Evolutionary conservation across 92 coral and sea anemone species (phyloP).

Genomic region (Porites lobata): DNA sequence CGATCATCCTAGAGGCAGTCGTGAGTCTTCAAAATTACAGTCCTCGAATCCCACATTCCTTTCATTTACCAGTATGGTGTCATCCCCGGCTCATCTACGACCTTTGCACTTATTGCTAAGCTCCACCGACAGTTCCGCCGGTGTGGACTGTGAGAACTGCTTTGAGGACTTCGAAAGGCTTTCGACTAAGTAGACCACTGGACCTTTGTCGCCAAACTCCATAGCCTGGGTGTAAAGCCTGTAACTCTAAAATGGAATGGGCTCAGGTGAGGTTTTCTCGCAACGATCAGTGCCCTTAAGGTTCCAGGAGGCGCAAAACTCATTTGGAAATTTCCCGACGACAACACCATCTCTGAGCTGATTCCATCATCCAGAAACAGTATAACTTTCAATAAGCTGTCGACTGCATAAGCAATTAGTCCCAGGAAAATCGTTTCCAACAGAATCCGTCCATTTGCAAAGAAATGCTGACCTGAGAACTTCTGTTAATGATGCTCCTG

Average conservation of each 20-base stretch:
- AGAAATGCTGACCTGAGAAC: conserved; percentile 44
- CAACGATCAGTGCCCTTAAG: conserved; percentile 39
- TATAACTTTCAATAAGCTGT: conserved; percentile 34
- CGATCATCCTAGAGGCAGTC: conserved; percentile 44
- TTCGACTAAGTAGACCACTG: conserved; percentile 68
- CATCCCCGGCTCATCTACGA: conserved; percentile 57
- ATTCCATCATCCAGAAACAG: conserved; percentile 31
- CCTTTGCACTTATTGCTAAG: conserved; percentile 58
- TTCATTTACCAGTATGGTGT: conserved; percentile 52
- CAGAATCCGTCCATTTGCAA: conserved; percentile 64
- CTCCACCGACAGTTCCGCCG: conserved; percentile 23
- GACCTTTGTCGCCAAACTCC: conserved; percentile 48
- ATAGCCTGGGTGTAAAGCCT: conserved; percentile 49
- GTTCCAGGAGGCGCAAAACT: no score
- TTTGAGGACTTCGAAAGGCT: conserved; percentile 43
- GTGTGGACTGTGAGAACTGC: conserved; percentile 35
- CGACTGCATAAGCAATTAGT: conserved; percentile 53
- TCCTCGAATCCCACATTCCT: conserved; percentile 23
- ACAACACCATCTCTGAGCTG: not conserved
- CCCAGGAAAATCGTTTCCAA: conserved; percentile 60
- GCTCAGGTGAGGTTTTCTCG: conserved; percentile 28
- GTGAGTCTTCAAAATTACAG: conserved; percentile 28
- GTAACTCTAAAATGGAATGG: conserved; percentile 42
- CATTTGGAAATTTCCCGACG: not conserved
- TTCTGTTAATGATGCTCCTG: no score